Evolutionary conservation across 2,113 vertebrate species (phyloP).

Genomic region (Genyomyrus donnyi): DNA sequence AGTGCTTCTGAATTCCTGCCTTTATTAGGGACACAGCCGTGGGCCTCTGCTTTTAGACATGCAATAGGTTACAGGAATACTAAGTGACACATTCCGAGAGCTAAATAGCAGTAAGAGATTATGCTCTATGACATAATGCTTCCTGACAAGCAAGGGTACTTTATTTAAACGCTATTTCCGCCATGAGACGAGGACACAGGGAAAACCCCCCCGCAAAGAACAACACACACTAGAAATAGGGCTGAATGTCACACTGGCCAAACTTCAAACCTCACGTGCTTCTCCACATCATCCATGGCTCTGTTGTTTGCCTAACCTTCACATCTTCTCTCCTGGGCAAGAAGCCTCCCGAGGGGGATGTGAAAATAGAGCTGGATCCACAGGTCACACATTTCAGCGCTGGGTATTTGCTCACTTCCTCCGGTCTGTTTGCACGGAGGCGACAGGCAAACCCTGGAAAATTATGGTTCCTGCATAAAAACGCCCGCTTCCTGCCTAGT

Average conservation of each 20-base stretch:
- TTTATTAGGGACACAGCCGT: slow-evolving; percentile 54
- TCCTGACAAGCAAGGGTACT: slow-evolving; percentile 32
- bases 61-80: slow-evolving; percentile 41
- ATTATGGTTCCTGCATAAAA: background rate
- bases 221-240: background rate
- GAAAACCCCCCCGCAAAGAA: background rate
- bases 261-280: background rate
- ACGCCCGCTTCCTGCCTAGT: background rate
- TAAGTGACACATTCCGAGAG: slow-evolving; percentile 59
- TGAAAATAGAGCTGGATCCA: background rate
- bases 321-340: background rate
- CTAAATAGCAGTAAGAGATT: slow-evolving; percentile 28
- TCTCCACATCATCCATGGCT: background rate
- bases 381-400: background rate
- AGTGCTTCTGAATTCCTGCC: slow-evolving; percentile 42
- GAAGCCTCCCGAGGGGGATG: background rate
- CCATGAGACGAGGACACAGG: background rate
- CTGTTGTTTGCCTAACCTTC: slow-evolving; percentile 14
- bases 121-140: slow-evolving; percentile 23
- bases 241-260: background rate
- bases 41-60: slow-evolving; percentile 28
- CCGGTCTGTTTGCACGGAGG: background rate
- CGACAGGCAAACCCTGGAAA: background rate
- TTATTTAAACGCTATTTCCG: slow-evolving; percentile 14
- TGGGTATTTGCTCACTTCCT: background rate